phyloP scores from a whole-genome alignment of 2,888 invertebrate genomes.

The Leptarthrus brevirostris region DNA sequence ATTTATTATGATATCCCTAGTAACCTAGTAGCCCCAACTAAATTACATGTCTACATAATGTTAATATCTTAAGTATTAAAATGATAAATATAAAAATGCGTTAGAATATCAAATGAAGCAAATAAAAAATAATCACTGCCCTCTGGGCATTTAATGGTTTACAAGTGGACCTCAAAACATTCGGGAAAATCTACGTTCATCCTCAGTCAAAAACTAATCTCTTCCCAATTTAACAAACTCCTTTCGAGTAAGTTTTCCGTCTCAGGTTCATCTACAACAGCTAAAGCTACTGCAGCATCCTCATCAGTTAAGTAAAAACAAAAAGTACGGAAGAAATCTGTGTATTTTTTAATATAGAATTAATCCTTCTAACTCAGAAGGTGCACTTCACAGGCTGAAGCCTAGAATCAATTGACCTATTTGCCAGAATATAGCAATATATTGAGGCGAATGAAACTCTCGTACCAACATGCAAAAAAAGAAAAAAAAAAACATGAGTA shows the following conservation, averaged over 20 bases:
- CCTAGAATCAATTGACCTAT: too few species aligned
- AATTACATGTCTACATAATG: too few species aligned
- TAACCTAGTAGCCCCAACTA: too few species aligned
- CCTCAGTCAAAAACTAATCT: conserved; percentile 83
- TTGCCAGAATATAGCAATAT: too few species aligned
- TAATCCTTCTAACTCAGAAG: too few species aligned
- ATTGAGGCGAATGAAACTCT: too few species aligned
- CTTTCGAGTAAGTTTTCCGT: conserved; percentile 79
- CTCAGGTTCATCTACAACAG: conserved; percentile 82
- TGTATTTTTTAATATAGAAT: too few species aligned
- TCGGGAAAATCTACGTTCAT: conserved; percentile 80
- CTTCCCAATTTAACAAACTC: conserved; percentile 85
- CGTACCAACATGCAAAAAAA: too few species aligned
- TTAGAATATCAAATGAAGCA: background rate
- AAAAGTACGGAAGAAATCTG: conserved; percentile 82
- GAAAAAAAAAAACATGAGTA: too few species aligned
- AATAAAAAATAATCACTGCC: conserved; percentile 9
- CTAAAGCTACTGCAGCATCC: conserved; percentile 82
- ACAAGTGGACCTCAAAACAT: conserved; percentile 88
- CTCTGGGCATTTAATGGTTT: conserved; percentile 65
- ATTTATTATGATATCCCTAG: too few species aligned
- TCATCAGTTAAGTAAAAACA: conserved; percentile 81
- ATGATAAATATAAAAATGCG: background rate
- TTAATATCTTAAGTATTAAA: conserved; percentile 22
- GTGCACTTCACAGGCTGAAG: too few species aligned